Evolutionary conservation across 2,113 vertebrate genomes (phyloP), one percentile per base, ranked within the genome.

Genomic region (Aphelocoma coerulescens): DNA sequence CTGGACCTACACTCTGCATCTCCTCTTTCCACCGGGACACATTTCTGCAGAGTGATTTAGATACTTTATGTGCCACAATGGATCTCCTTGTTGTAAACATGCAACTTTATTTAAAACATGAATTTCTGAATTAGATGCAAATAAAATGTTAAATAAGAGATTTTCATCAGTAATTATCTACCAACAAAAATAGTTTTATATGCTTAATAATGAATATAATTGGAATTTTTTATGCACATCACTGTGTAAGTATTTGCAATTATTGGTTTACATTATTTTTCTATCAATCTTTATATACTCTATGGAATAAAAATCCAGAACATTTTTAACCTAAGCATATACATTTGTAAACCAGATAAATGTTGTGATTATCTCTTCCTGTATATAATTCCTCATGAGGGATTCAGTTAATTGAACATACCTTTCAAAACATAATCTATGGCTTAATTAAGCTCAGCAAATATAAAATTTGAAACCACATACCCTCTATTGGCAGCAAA

Each of bases 361-460:
- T 99, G 98, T 98, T 99, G 99, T 99, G 98, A 99, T 99, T 99
- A 98, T 98, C 98, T 98, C 98, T 98, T 98, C 97, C 98, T 99
- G 99, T 99, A 99, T 99, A 98, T 99, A 98, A 98, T 98, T 97
- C 74, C 97, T 98, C 99, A 98, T 99, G 78, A 94, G 99, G 98
- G 99, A 99, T 98, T 99, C 98, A 99, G 98, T 99, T 99, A 98
- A 98, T 98, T 99, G 98, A 99, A 98, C 98, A 98, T 98, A 99
- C 98, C 99, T 98, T 99, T 99, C 99, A 99, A 98, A 99, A 98
- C 97, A 98, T 99, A 99, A 99, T 99, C 98, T 99, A 99, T 99
- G 98, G 99, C 98, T 99, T 99, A 99, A 99, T 99, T 99, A 99
- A 99, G 98, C 98, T 99, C 98, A 98, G 97, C 98, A 99, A 99